A percentile compares a stretch with the other conserved stretches of the same genome.
phyloP scores from a whole-genome alignment of 2,888 invertebrate genomes.

The Cryptus viduatorius region DNA sequence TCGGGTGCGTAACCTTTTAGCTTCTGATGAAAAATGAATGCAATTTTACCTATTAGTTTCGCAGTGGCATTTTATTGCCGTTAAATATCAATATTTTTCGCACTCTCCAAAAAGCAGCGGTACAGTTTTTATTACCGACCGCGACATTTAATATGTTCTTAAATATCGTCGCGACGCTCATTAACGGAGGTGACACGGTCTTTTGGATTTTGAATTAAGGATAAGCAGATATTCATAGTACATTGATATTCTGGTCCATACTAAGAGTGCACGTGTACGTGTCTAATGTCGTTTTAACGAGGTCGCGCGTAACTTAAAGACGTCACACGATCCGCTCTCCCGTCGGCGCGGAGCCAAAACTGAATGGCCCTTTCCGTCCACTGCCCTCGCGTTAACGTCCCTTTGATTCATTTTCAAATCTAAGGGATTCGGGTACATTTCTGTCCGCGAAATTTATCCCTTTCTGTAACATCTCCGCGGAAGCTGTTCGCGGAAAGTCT shows the following conservation, averaged over 20 bases:
- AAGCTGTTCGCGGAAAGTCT: neutral
- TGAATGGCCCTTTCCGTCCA: constrained; percentile 1
- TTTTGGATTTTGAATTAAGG: neutral
- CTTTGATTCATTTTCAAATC: constrained; percentile 29
- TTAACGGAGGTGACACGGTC: neutral
- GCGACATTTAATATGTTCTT: no score
- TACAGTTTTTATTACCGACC: no score
- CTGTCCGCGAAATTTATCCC: neutral
- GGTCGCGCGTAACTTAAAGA: constrained; percentile 43
- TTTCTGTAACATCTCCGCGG: neutral
- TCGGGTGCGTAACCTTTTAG: no score
- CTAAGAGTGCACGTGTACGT: neutral
- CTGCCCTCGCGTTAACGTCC: neutral
- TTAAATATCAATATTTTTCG: no score
- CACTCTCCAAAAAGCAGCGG: no score
- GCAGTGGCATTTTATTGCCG: no score
- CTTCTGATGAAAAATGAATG: no score
- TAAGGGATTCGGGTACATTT: neutral
- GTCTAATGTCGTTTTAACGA: constrained; percentile 50
- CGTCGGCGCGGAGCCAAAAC: constrained; percentile 13
- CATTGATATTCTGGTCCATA: neutral
- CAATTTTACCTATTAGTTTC: no score
- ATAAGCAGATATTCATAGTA: neutral
- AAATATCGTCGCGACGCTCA: no score
- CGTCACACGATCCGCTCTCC: neutral